phyloP scores from a whole-genome alignment of 2,888 invertebrate species.

The Callyntrura sp. region DNA sequence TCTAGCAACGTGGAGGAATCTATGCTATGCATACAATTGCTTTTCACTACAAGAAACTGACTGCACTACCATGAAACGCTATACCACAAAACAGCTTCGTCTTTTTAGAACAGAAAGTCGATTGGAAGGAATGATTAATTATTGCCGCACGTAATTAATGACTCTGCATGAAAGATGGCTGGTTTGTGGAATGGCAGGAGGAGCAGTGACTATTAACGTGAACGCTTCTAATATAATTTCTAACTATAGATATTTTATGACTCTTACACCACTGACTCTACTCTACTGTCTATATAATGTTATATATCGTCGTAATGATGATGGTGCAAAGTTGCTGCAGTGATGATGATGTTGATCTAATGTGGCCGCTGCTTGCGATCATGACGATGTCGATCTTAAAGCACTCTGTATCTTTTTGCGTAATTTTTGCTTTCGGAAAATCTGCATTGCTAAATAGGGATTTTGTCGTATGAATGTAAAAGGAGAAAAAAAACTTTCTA shows the following conservation, averaged over 20 bases:
- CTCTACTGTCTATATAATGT: neutral
- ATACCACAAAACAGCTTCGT: constrained; percentile 43
- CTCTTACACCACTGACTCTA: neutral
- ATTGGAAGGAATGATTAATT: constrained; percentile 77
- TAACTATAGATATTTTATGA: constrained; percentile 52
- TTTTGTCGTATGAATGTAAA: constrained; percentile 46
- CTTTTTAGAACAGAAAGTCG: constrained; percentile 70
- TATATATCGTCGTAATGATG: constrained; percentile 54
- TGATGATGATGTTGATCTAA: constrained; percentile 18
- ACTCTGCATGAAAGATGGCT: constrained; percentile 77
- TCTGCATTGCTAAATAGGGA: constrained; percentile 72
- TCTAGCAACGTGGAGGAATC: constrained; percentile 70
- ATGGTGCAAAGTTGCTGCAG: constrained; percentile 51
- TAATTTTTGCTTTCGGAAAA: constrained; percentile 64
- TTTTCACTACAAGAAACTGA: constrained; percentile 49
- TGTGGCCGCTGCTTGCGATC: neutral
- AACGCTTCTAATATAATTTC: constrained; percentile 16
- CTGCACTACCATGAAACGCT: constrained; percentile 26
- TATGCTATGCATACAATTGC: constrained; percentile 57
- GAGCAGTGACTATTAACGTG: constrained; percentile 48
- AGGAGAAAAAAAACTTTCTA: constrained; percentile 13
- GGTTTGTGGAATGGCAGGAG: constrained; percentile 75
- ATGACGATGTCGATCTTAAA: neutral
- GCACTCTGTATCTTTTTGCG: constrained; percentile 18
- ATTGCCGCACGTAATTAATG: constrained; percentile 77